A percentile compares a stretch with the other conserved stretches of the same genome.
phyloP scores from a whole-genome alignment of 2,888 invertebrate genomes.

The Amorpha juglandis region DNA sequence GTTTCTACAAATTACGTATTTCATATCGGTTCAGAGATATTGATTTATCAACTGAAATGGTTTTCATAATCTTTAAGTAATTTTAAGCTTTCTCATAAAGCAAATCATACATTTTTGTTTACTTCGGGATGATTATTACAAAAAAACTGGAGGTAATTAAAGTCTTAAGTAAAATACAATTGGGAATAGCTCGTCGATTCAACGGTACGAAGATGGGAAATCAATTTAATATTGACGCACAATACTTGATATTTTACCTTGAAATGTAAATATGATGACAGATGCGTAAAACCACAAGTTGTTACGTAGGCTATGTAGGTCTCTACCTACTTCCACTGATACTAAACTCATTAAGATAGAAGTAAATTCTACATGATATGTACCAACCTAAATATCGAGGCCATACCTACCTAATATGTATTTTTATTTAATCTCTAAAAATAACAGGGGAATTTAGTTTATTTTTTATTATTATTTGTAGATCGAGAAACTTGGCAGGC shows the following conservation, averaged over 20 bases:
- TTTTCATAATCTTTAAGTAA: too few species aligned
- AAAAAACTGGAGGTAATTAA: neutral
- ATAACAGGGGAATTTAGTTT: too few species aligned
- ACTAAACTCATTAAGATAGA: conserved; percentile 68
- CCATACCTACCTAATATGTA: conserved; percentile 5
- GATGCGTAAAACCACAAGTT: conserved; percentile 53
- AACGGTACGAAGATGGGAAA: neutral
- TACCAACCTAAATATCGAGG: conserved; percentile 32
- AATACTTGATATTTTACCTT: conserved; percentile 2
- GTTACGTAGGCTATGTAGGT: conserved; percentile 58
- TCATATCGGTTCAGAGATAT: too few species aligned
- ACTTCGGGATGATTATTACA: too few species aligned
- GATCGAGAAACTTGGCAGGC: too few species aligned
- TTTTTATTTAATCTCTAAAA: neutral
- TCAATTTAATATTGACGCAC: neutral
- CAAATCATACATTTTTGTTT: too few species aligned
- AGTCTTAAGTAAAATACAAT: neutral
- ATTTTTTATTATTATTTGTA: too few species aligned
- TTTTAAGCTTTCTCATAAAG: too few species aligned
- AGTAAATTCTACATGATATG: conserved; percentile 35
- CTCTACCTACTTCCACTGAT: conserved; percentile 57
- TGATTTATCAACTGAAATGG: too few species aligned
- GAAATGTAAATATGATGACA: conserved; percentile 22
- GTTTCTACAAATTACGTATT: too few species aligned
- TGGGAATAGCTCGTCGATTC: neutral